These are phyloP conservation scores for Hyposoter didymator DNA, from an alignment of 2,888 invertebrate species.

Conservation along the genomic window DNA sequence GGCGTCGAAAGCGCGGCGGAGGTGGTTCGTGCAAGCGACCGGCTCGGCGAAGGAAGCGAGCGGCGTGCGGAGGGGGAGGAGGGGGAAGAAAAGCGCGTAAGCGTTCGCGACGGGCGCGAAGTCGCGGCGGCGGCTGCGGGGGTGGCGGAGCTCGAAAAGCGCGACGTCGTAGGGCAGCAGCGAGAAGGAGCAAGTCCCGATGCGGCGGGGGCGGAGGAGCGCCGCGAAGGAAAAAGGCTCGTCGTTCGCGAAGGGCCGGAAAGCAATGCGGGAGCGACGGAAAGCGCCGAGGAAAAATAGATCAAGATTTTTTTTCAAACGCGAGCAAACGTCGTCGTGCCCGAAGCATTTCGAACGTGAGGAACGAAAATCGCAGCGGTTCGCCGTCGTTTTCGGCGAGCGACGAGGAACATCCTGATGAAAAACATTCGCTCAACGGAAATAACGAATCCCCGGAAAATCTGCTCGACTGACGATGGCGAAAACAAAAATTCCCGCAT, in stretches of 20 bases:
- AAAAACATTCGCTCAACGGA: conserved; percentile 26
- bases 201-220: conserved; percentile 8
- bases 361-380: conserved; percentile 44
- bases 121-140: conserved; percentile 30
- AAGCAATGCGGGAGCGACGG: conserved; percentile 39
- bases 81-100: conserved; percentile 43
- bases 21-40: conserved; percentile 10
- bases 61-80: conserved; percentile 7
- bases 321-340: conserved; percentile 29
- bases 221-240: conserved; percentile 1
- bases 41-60: conserved; percentile 17
- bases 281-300: conserved; percentile 6
- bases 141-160: conserved; percentile 40
- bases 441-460: conserved; percentile 49
- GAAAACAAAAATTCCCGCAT: background rate
- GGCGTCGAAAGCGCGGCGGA: conserved; percentile 41
- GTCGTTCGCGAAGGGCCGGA: conserved; percentile 20
- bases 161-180: conserved; percentile 46
- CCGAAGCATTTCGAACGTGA: conserved; percentile 4
- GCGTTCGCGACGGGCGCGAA: conserved; percentile 21
- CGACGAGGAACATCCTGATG: conserved; percentile 49
- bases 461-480: conserved; percentile 44
- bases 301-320: conserved; percentile 1
- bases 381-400: conserved; percentile 63
- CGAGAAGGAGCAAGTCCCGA: conserved; percentile 9